These are phyloP conservation scores for Rapana venosa DNA, from an alignment of 2,888 invertebrate genomes.

Conservation along the genomic window DNA sequence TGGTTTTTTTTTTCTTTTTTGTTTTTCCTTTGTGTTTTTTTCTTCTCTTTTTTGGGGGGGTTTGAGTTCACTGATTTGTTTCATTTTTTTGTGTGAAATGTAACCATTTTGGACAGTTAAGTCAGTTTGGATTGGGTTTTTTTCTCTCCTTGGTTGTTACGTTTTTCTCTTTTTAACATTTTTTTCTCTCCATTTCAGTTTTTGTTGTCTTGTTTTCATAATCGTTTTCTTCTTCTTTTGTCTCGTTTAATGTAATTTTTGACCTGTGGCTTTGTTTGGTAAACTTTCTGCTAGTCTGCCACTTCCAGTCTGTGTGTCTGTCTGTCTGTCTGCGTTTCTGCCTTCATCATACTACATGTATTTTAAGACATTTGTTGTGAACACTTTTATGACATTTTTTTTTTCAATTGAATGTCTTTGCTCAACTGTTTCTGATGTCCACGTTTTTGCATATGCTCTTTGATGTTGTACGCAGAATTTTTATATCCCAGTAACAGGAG, in stretches of 20 bases:
- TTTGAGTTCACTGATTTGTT: background rate
- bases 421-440: no score
- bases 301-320: background rate
- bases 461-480: no score
- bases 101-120: no score
- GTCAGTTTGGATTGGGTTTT: background rate
- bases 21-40: background rate
- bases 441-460: no score
- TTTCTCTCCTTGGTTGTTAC: background rate
- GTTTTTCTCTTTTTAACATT: background rate
- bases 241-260: background rate
- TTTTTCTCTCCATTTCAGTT: background rate
- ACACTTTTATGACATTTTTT: background rate
- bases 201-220: background rate
- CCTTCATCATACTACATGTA: background rate
- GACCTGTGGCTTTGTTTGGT: background rate
- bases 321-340: background rate
- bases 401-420: background rate
- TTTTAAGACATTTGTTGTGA: background rate
- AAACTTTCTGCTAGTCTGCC: background rate
- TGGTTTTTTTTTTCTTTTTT: background rate
- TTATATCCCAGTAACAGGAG: no score
- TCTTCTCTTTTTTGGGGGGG: background rate
- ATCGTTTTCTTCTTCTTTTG: background rate
- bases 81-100: no score